Percentiles rank a stretch among this genome's conserved stretches.
These are phyloP conservation scores for Psylliodes chrysocephalus DNA, from an alignment of 2,888 invertebrate species.

Conservation along the genomic window DNA sequence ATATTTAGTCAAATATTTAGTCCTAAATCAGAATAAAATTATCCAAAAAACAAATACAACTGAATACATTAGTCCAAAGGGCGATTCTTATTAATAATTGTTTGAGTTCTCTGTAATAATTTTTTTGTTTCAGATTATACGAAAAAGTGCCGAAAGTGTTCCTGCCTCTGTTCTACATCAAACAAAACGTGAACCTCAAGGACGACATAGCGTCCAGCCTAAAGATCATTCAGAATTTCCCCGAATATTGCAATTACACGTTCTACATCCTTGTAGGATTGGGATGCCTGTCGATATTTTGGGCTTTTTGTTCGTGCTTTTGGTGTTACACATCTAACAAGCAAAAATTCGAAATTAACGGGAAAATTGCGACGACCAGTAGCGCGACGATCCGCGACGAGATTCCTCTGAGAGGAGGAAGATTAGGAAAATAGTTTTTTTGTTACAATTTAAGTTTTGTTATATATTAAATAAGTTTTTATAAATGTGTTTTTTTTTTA, in stretches of 20 bases:
- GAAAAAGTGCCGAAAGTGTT: constrained; percentile 73
- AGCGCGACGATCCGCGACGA: constrained; percentile 7
- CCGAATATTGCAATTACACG: constrained; percentile 57
- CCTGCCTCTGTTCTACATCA: constrained; percentile 82
- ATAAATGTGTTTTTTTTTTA: too few species aligned
- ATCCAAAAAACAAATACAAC: too few species aligned
- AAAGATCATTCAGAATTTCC: constrained; percentile 65
- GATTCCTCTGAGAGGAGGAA: not conserved
- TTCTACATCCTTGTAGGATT: constrained; percentile 47
- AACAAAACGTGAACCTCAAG: constrained; percentile 72
- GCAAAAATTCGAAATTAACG: constrained; percentile 33
- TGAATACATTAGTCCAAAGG: too few species aligned
- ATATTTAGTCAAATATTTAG: too few species aligned
- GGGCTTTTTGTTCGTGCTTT: constrained; percentile 48
- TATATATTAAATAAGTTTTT: constrained; percentile 10
- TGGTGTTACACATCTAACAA: constrained; percentile 41
- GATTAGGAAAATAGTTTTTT: not conserved
- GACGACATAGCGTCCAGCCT: constrained; percentile 70
- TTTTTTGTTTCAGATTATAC: constrained; percentile 70
- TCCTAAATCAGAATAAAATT: too few species aligned
- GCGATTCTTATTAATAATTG: too few species aligned
- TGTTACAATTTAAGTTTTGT: constrained; percentile 8
- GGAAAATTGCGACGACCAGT: constrained; percentile 21
- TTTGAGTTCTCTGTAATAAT: too few species aligned
- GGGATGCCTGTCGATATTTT: constrained; percentile 50